Conservation (phyloP, 2,888 invertebrate species). For the Xylota sylvarum region DNA sequence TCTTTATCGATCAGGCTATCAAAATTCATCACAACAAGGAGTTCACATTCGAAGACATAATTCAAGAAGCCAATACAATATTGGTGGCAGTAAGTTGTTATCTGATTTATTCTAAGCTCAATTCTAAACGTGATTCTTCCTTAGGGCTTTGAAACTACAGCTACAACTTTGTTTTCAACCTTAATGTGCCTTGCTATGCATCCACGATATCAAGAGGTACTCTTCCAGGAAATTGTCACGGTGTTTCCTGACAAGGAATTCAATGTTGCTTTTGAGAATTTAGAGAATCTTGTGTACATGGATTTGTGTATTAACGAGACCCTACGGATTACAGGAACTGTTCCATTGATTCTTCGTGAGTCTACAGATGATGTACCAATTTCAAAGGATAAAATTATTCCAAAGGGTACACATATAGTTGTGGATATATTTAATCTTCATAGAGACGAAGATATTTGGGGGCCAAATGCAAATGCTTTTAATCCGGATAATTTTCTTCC, state of each 20-base stretch:
- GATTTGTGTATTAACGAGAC: slow-evolving; percentile 79
- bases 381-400: slow-evolving; percentile 65
- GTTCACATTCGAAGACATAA: slow-evolving; percentile 71
- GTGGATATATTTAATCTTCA: slow-evolving; percentile 78
- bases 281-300: slow-evolving; percentile 77
- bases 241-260: slow-evolving; percentile 78
- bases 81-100: slow-evolving; percentile 72
- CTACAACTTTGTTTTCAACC: slow-evolving; percentile 78
- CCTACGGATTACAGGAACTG: slow-evolving; percentile 78
- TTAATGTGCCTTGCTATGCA: slow-evolving; percentile 80
- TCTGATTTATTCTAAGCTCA: neutral
- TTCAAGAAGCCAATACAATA: slow-evolving; percentile 75
- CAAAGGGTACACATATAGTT: slow-evolving; percentile 68
- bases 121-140: neutral
- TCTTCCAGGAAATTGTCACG: slow-evolving; percentile 79
- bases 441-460: slow-evolving; percentile 78
- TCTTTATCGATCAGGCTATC: slow-evolving; percentile 78
- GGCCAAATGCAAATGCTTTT: slow-evolving; percentile 78
- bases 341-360: slow-evolving; percentile 77
- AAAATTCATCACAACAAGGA: slow-evolving; percentile 62
- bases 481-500: slow-evolving; percentile 79
- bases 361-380: slow-evolving; percentile 63
- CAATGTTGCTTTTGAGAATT: slow-evolving; percentile 68
- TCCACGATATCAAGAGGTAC: slow-evolving; percentile 77
- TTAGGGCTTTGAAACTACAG: slow-evolving; percentile 79